A percentile compares a stretch with the other conserved stretches of the same genome.
Evolutionary conservation across 2,113 vertebrate species (phyloP).

Genomic region (Vombatus ursinus): DNA sequence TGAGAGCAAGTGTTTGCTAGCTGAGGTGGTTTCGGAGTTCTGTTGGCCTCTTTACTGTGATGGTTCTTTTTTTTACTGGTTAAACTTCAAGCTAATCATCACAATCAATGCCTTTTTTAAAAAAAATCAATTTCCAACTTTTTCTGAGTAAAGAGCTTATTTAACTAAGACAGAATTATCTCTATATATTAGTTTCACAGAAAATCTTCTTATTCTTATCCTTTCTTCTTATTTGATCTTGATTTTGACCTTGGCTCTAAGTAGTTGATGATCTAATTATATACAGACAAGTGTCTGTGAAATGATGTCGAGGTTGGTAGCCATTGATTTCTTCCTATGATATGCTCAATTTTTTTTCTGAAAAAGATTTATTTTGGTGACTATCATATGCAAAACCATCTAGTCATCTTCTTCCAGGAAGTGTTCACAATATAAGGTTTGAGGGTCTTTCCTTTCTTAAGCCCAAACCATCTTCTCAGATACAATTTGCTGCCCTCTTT

Average conservation of each 20-base stretch:
- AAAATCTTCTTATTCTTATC: background rate
- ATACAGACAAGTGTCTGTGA: background rate
- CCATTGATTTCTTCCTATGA: background rate
- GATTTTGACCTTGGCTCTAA: background rate
- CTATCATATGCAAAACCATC: background rate
- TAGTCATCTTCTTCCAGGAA: background rate
- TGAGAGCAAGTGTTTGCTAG: too few relatives aligned
- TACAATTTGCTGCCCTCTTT: background rate
- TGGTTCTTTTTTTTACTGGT: too few relatives aligned
- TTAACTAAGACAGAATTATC: background rate
- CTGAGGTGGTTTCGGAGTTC: too few relatives aligned
- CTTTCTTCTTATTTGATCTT: background rate
- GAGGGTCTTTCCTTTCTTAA: background rate
- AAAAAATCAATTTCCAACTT: too few relatives aligned
- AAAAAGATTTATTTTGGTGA: background rate
- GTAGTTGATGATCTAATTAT: background rate
- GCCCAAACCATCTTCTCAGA: background rate
- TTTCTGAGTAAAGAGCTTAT: background rate
- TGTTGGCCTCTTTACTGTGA: too few relatives aligned
- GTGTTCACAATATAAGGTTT: background rate
- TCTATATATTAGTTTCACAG: background rate
- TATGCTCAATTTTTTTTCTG: background rate
- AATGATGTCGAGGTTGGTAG: background rate
- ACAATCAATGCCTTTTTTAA: background rate
- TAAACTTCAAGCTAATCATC: background rate